Evolutionary conservation across 2,888 invertebrate species (phyloP), one percentile per base, ranked within the genome.

Genomic region (Synanthedon andrenaeformis): DNA sequence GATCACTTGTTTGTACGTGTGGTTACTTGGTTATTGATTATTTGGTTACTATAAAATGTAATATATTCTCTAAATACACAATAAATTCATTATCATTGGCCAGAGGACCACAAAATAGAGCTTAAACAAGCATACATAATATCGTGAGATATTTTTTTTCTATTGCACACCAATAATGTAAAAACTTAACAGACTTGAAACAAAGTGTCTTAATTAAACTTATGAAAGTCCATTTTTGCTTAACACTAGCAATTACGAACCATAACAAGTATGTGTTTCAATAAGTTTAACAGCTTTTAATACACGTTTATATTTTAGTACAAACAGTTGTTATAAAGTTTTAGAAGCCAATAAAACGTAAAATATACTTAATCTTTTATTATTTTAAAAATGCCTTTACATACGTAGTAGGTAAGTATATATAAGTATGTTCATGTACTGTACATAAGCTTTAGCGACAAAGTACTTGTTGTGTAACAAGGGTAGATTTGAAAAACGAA

Each of bases 301-400:
- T 72, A 82, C 83, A 85, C 82, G 76, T 82, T 83, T 83, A 83
- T 83, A 85, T 85, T 82, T 85, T 86, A 86, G 84, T 86, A 85
- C 84, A 85, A 86, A 84, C 79, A 80, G 78, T 82, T 85, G 85
- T 83, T 84, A 84, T 71, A 82, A 82, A 75, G 75, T 82, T 82
- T 81, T 85, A 86, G 85, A 84, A 85, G 84, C 84, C 83, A 87
- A 85, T 86, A 86, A 86, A 86, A 75, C 64, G 66, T 69, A 68
- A 74, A 76, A 79, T 70, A 69, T 64, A 53, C 54, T 13, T 51
- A 51, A 61, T 62, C 55, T 67, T 23, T 23, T 69, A 66, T 72
- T 65, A 63, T 70, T 74, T 69, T 45, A 14, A 12, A 13, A 45
- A 13, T 14, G 13, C 45, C 14, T 23, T 23, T n/a, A 45, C n/a